phyloP scores from a whole-genome alignment of 1,140 invertebrate genomes.

The Goniozus legneri region DNA sequence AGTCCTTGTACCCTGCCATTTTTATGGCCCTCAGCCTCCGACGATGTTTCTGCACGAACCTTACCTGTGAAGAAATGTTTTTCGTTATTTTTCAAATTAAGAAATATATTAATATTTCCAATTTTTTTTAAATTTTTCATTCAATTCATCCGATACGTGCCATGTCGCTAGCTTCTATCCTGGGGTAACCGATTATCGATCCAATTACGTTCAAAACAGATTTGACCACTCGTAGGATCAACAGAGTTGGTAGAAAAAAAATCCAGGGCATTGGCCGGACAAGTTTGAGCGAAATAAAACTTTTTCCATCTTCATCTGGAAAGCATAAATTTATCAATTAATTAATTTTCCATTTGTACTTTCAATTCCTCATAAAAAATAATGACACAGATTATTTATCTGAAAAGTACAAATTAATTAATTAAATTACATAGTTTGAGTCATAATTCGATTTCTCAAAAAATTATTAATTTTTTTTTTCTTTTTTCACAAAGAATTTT shows the following conservation, averaged over 20 bases:
- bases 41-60: conserved; percentile 51
- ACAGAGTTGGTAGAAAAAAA: conserved; percentile 54
- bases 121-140: too few species aligned
- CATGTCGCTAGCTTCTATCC: conserved; percentile 51
- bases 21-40: conserved; percentile 52
- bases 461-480: too few species aligned
- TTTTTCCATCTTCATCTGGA: conserved; percentile 47
- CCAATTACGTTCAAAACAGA: conserved; percentile 49
- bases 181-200: conserved; percentile 49
- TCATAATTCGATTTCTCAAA: too few species aligned
- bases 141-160: too few species aligned
- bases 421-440: too few species aligned
- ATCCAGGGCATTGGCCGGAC: conserved; percentile 60
- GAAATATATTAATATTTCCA: too few species aligned
- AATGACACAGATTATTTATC: too few species aligned
- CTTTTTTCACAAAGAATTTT: too few species aligned
- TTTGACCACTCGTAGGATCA: conserved; percentile 50
- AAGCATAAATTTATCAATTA: neutral
- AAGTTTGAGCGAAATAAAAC: conserved; percentile 40
- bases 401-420: too few species aligned
- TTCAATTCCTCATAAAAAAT: too few species aligned
- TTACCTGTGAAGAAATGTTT: conserved; percentile 41
- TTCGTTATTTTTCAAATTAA: conserved; percentile 1
- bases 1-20: conserved; percentile 52
- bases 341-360: too few species aligned